Evolutionary conservation across 2,797 vertebrate genomes (phyloP).

Genomic region (Gouania willdenowi): DNA sequence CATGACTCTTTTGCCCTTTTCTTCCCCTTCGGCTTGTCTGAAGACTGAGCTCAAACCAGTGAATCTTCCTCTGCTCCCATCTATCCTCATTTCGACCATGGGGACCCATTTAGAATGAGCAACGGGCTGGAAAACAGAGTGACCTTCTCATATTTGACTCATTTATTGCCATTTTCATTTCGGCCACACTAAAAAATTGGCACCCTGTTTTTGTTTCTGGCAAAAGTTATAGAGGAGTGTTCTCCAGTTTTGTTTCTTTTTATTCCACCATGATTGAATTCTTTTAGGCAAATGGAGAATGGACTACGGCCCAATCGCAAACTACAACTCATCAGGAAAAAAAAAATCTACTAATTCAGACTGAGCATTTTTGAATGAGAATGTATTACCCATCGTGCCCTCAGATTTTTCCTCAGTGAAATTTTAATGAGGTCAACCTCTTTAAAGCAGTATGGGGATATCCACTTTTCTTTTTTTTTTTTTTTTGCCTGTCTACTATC

Average conservation of each 20-base stretch:
- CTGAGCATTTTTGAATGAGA: conserved; percentile 17
- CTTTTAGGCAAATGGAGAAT: conserved; percentile 9
- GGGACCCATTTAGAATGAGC: conserved; percentile 62
- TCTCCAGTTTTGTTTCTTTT: not conserved
- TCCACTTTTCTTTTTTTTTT: conserved; percentile 18
- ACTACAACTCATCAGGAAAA: conserved; percentile 31
- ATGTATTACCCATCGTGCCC: conserved; percentile 38
- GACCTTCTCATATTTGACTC: conserved; percentile 67
- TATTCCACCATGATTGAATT: not conserved
- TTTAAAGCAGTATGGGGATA: conserved; percentile 44
- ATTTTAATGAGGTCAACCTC: conserved; percentile 60
- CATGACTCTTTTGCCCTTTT: conserved; percentile 45
- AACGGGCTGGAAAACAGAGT: conserved; percentile 61
- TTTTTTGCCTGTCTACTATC: conserved; percentile 17
- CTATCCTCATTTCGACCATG: conserved; percentile 61
- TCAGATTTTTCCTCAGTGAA: conserved; percentile 38
- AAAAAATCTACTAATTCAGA: conserved; percentile 28
- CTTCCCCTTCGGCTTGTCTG: conserved; percentile 21
- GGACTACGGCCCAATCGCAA: conserved; percentile 2
- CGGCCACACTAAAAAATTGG: conserved; percentile 18
- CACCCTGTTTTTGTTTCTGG: conserved; percentile 31
- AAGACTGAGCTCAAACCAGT: conserved; percentile 37
- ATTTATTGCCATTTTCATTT: conserved; percentile 56
- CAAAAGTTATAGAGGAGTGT: conserved; percentile 15
- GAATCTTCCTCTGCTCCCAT: conserved; percentile 51